phyloP scores from a whole-genome alignment of 2,113 vertebrate species.

The Deroptyus accipitrinus region DNA sequence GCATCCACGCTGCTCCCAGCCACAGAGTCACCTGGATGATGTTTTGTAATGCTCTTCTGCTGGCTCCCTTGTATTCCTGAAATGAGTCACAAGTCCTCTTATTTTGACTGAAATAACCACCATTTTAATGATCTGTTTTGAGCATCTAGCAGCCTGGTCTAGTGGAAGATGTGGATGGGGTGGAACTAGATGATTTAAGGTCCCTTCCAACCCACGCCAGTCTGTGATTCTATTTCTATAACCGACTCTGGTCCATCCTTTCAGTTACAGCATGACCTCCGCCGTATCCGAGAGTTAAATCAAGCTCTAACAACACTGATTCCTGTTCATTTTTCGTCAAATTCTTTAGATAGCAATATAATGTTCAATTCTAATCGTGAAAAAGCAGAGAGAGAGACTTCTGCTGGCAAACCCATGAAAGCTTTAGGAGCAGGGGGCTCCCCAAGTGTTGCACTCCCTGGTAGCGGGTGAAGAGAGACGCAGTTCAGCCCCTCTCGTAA shows the following conservation, averaged over 20 bases:
- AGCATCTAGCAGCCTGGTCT: background rate
- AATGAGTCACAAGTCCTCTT: background rate
- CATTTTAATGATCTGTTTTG: background rate
- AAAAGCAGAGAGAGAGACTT: background rate
- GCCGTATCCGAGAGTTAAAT: background rate
- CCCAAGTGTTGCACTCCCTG: fast-evolving
- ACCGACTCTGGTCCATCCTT: background rate
- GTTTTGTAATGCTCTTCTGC: background rate
- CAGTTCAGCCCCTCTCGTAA: fast-evolving
- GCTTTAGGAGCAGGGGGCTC: background rate
- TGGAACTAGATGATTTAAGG: background rate
- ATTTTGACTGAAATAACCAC: background rate
- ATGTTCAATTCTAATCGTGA: background rate
- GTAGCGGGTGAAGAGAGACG: fast-evolving
- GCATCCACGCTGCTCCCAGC: background rate
- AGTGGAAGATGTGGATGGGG: background rate
- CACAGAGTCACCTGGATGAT: background rate
- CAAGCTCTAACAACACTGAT: background rate
- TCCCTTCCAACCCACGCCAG: background rate
- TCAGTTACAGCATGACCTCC: background rate
- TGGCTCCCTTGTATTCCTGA: background rate
- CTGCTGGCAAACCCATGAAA: background rate
- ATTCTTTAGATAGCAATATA: background rate
- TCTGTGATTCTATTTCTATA: background rate
- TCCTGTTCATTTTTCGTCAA: background rate